phyloP scores from a whole-genome alignment of 2,888 invertebrate genomes.

The Carpatolechia fugitivella region DNA sequence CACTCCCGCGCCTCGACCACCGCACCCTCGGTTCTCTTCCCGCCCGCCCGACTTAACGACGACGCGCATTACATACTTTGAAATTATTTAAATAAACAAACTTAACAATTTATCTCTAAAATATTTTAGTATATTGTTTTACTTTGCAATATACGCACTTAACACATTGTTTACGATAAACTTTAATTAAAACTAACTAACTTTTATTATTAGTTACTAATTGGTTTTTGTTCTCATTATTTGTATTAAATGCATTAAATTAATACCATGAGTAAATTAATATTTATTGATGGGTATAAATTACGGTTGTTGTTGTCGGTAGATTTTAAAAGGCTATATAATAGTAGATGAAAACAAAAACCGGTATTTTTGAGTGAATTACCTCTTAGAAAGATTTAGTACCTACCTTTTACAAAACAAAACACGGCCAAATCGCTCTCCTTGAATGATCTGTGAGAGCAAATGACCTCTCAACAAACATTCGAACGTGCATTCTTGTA shows the following conservation, averaged over 20 bases:
- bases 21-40: slow-evolving; percentile 38
- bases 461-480: slow-evolving; percentile 8
- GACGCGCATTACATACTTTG: slow-evolving; percentile 18
- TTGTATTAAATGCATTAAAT: too few species aligned
- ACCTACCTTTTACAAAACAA: too few species aligned
- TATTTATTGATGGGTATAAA: background rate
- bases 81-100: slow-evolving; percentile 12
- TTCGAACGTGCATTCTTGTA: slow-evolving; percentile 19
- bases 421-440: background rate
- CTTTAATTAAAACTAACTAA: background rate
- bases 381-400: too few species aligned
- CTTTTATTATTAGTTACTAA: background rate
- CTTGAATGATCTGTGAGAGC: slow-evolving; percentile 1
- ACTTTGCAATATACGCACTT: background rate
- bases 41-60: slow-evolving; percentile 37
- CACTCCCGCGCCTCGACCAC: slow-evolving; percentile 17
- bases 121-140: background rate
- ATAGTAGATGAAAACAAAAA: too few species aligned
- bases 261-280: background rate
- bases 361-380: too few species aligned
- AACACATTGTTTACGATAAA: background rate
- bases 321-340: background rate
- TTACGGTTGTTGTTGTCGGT: background rate
- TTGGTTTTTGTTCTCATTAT: too few species aligned
- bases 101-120: slow-evolving; percentile 1